Evolutionary conservation across 2,113 vertebrate species (phyloP), one percentile per base, ranked within the genome.

Genomic region (Nyctereutes procyonoides): DNA sequence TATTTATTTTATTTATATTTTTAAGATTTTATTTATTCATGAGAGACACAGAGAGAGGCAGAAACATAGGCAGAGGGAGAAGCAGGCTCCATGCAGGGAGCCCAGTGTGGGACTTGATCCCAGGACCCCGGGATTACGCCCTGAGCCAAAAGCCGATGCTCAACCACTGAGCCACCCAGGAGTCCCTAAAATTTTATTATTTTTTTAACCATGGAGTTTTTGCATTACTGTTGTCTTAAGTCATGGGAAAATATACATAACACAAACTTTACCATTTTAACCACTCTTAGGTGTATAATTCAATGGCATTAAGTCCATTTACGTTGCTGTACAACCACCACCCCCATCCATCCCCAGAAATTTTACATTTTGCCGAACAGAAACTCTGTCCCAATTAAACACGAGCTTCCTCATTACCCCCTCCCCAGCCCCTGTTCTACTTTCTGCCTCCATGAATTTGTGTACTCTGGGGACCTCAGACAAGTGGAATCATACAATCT

Each of bases 401-500:
- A 3, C 30, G 10, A 10, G 32, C 19, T 30, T n/a, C 26, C 48
- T 38, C 8, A 0, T 0, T 1, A 28, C 10, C 5, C 10, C 55
- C 22, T 0, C 8, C 65, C 30, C 26, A 8, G 65, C 26, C 22
- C 17, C 19, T 4, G 69, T 2, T 30, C n/a, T 48, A 5, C 51
- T 73, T 22, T 58, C 2, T 11, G 2, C 8, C 14, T 38, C 43
- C 63, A 0, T 2, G 43, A 48, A 43, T 7, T 13, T 9, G 13
- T 67, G 51, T 4, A 0, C n/a, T 16, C 10, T 0, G 3, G 38
- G n/a, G 5, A 1, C 3, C 26, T 71, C 17, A 0, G 0, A 4
- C 5, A 53, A 51, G 12, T 3, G 9, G 14, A n/a, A 2, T 48
- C 26, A 1, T 0, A 32, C 1, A 1, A 3, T 4, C 9, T 35